A percentile compares a stretch with the other conserved stretches of the same genome.
Evolutionary conservation across 2,888 invertebrate species (phyloP).

Genomic region (Cantharis rustica): DNA sequence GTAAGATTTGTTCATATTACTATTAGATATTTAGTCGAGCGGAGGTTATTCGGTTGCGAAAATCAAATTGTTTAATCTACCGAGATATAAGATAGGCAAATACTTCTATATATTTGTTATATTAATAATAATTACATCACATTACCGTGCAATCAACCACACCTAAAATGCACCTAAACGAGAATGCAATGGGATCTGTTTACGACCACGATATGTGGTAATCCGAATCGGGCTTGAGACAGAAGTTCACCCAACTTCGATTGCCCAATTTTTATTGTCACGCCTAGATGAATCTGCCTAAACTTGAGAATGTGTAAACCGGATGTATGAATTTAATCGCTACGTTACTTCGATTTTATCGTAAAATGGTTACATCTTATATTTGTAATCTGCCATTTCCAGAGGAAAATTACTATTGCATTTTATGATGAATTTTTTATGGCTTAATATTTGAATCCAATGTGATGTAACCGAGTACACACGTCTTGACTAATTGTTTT

Average conservation of each 20-base stretch:
- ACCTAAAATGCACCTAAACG: constrained; percentile 31
- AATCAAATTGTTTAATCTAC: neutral
- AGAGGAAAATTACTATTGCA: constrained; percentile 23
- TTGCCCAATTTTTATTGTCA: constrained; percentile 23
- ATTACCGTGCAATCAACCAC: constrained; percentile 22
- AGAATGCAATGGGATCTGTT: constrained; percentile 32
- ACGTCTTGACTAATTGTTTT: constrained; percentile 15
- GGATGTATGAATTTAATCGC: constrained; percentile 25
- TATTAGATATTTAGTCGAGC: neutral
- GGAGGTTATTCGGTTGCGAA: neutral
- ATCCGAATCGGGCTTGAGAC: constrained; percentile 24
- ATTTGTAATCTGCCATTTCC: constrained; percentile 14
- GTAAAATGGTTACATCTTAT: constrained; percentile 16
- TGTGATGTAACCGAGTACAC: constrained; percentile 9
- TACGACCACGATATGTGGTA: constrained; percentile 29
- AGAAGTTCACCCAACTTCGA: constrained; percentile 20
- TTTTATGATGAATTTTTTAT: constrained; percentile 6
- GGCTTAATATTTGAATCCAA: constrained; percentile 14
- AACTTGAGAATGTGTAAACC: constrained; percentile 16
- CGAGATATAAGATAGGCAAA: neutral
- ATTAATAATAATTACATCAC: constrained; percentile 27
- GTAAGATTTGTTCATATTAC: constrained; percentile 65
- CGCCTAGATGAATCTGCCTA: constrained; percentile 20
- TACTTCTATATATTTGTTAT: constrained; percentile 1
- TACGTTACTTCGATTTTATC: constrained; percentile 18